These are phyloP conservation scores for Subacronicta megacephala DNA, from an alignment of 2,888 invertebrate genomes.

Conservation along the genomic window DNA sequence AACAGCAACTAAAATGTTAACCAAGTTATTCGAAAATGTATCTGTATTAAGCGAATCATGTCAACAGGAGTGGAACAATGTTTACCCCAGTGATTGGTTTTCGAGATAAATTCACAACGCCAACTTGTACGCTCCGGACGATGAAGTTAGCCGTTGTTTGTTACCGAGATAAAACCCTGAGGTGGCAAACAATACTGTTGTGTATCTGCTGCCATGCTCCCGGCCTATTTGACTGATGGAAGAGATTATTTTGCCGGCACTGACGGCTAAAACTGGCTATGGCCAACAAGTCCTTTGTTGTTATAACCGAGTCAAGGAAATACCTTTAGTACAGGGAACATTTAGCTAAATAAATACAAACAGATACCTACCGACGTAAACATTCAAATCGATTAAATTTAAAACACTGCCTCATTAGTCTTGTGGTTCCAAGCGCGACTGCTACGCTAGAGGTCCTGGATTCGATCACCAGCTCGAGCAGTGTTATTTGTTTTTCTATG, in stretches of 20 bases:
- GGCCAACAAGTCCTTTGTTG: conserved; percentile 25
- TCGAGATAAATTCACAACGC: conserved; percentile 60
- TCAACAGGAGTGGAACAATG: conserved; percentile 61
- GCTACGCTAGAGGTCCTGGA: too few species aligned
- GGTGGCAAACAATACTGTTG: conserved; percentile 44
- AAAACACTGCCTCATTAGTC: too few species aligned
- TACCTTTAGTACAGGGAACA: conserved; percentile 11
- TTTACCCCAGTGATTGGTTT: conserved; percentile 69
- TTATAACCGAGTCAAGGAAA: conserved; percentile 31
- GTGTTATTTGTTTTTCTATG: too few species aligned
- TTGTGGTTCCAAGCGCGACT: too few species aligned
- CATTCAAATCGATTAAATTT: too few species aligned
- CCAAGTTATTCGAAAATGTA: conserved; percentile 47
- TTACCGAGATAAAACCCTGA: conserved; percentile 52
- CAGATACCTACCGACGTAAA: too few species aligned
- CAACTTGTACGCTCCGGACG: conserved; percentile 55
- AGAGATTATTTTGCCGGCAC: conserved; percentile 26
- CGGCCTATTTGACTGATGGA: conserved; percentile 47
- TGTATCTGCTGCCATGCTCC: conserved; percentile 43
- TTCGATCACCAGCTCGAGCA: too few species aligned
- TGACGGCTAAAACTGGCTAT: not conserved
- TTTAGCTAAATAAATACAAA: conserved; percentile 8
- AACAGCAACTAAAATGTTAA: conserved; percentile 38
- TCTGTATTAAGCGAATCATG: conserved; percentile 52
- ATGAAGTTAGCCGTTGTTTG: conserved; percentile 65